Evolutionary conservation across 1,140 invertebrate genomes (phyloP), one percentile per base, ranked within the genome.

Genomic region (Drosophila nikananu): DNA sequence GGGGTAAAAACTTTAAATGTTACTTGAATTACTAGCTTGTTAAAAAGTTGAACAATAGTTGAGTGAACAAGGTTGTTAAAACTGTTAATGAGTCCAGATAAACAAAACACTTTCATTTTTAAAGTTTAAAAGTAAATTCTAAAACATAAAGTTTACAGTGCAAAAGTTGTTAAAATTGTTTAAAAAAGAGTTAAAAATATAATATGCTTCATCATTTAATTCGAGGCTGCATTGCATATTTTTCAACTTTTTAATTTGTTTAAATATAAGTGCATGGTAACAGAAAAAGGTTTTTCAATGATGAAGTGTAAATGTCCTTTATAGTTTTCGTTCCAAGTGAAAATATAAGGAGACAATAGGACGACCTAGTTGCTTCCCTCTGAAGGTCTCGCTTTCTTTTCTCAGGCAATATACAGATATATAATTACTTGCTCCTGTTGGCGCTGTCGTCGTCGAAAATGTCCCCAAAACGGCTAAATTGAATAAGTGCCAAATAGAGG

Each of bases 401-500:
- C 37, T 48, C 65, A 39, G 48, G 46, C 54, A 19, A 46, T 35
- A 35, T 13, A 13, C 10, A 52, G 17, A 30, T 19, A 49, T 21
- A 39, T 66, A 77, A 77, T 77, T 77, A 51, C 37, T 61, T 12
- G 55, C 44, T 73, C 67, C 67, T 60, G 55, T 54, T 73, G 70
- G 52, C 39, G 35, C 37, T 37, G 32, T 37, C 30, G 52, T 21
- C n/a, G 51, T 52, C 25, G 30, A 30, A 73, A 74, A 44, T 61
- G 68, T 73, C 46, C 55, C 44, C 67, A 60, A 60, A 74, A 73
- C 21, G 35, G 5, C 62, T 84, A 58, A 86, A 86, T 86, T 86
- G 74, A 64, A 86, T 86, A 86, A 86, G 79, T 86, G 83, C 64
- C 64, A 78, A 78, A 70, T 61, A 46, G 52, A 67, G 51, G 60